Evolutionary conservation across 2,888 invertebrate species (phyloP).

Genomic region (Dicycla oo): DNA sequence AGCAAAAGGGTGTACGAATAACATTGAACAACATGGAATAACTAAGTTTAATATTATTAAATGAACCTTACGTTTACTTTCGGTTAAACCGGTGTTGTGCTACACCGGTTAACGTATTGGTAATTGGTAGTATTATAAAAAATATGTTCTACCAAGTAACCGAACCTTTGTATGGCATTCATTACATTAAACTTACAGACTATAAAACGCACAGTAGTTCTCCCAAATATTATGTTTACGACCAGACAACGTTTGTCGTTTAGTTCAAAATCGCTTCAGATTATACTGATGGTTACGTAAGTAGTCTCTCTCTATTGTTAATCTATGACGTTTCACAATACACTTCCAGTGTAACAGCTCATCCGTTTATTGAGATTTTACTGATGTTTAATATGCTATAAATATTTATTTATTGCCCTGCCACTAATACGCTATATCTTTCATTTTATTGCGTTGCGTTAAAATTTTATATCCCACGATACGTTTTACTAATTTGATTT

Average conservation of each 20-base stretch:
- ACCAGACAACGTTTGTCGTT: constrained; percentile 62
- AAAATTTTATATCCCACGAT: constrained; percentile 82
- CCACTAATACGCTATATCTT: constrained; percentile 86
- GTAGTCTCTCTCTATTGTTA: constrained; percentile 68
- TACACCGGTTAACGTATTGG: constrained; percentile 39
- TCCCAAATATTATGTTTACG: constrained; percentile 62
- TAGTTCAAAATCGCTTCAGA: constrained; percentile 57
- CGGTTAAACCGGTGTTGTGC: constrained; percentile 14
- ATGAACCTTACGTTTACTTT: not conserved
- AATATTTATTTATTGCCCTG: constrained; percentile 85
- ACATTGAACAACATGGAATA: too few species aligned
- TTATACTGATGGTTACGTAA: constrained; percentile 56
- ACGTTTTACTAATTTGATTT: constrained; percentile 84
- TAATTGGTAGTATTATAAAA: constrained; percentile 58
- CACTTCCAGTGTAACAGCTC: constrained; percentile 73
- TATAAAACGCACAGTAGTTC: constrained; percentile 64
- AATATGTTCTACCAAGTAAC: constrained; percentile 52
- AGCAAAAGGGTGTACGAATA: too few species aligned
- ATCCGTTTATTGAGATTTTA: constrained; percentile 85
- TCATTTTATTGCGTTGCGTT: constrained; percentile 82
- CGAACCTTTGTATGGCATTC: constrained; percentile 53
- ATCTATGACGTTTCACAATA: constrained; percentile 77
- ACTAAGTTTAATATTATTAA: constrained; percentile 11
- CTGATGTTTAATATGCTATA: constrained; percentile 86
- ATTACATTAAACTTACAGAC: constrained; percentile 59